These are phyloP conservation scores for Anthopleura xanthogrammica DNA, from an alignment of 92 coral and sea anemone species.

Conservation along the genomic window DNA sequence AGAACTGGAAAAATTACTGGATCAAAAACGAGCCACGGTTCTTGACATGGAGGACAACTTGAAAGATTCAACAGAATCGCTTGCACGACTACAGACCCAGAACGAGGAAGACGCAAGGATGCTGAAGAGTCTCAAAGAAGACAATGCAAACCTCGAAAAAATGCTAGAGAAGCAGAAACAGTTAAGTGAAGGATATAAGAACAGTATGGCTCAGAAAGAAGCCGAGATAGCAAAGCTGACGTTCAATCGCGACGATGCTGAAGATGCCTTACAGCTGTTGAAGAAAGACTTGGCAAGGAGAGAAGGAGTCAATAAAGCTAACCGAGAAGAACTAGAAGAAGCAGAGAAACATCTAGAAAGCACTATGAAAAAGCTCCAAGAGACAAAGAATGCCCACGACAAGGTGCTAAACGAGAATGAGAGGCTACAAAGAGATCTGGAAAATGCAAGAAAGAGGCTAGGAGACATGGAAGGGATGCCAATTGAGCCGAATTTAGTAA, in stretches of 20 bases:
- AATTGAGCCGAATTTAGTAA: constrained; percentile 28
- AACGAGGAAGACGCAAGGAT: constrained; percentile 67
- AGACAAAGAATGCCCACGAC: constrained; percentile 55
- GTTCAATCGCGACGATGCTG: constrained; percentile 62
- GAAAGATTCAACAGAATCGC: constrained; percentile 53
- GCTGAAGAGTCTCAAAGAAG: constrained; percentile 57
- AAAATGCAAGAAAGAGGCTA: constrained; percentile 46
- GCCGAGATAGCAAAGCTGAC: constrained; percentile 60
- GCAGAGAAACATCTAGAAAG: constrained; percentile 55
- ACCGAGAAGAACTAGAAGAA: constrained; percentile 64
- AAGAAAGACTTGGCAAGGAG: constrained; percentile 73
- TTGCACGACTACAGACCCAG: constrained; percentile 59
- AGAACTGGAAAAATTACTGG: constrained; percentile 59
- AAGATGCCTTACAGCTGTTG: constrained; percentile 59
- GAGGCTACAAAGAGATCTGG: constrained; percentile 59
- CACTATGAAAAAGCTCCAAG: constrained; percentile 58
- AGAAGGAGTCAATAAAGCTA: constrained; percentile 59
- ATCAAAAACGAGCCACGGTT: constrained; percentile 53
- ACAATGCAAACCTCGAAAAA: constrained; percentile 71
- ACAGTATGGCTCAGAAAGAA: constrained; percentile 57
- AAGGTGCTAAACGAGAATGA: constrained; percentile 64
- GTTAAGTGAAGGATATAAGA: constrained; percentile 66
- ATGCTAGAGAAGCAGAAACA: constrained; percentile 72
- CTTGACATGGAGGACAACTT: constrained; percentile 52
- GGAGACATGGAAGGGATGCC: constrained; percentile 52